phyloP scores from a whole-genome alignment of 2,888 invertebrate species.

The Cyclophora punctaria region DNA sequence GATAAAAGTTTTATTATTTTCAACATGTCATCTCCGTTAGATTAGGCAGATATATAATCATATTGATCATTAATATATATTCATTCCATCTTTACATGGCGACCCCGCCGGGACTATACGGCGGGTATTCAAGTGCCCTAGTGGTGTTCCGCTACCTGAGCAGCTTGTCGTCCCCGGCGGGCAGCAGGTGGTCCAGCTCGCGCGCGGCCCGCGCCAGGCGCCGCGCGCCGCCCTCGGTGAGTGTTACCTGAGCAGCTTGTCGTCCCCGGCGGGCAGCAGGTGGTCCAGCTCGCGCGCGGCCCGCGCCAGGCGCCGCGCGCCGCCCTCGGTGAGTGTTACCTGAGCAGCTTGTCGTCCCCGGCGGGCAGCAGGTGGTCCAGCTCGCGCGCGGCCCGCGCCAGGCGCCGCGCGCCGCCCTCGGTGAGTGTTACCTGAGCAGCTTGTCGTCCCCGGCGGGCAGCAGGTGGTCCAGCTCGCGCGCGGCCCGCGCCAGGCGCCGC shows the following conservation, averaged over 20 bases:
- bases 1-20: no score
- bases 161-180: conserved; percentile 22
- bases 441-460: conserved; percentile 28
- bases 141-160: conserved; percentile 10
- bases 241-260: conserved; percentile 5
- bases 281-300: conserved; percentile 23
- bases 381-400: conserved; percentile 19
- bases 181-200: conserved; percentile 25
- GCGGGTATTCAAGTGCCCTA: conserved; percentile 1
- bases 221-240: conserved; percentile 13
- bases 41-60: no score
- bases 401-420: conserved; percentile 15
- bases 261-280: conserved; percentile 34
- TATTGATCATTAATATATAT: no score
- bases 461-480: conserved; percentile 21
- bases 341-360: conserved; percentile 20
- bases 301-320: conserved; percentile 12
- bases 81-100: no score
- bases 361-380: conserved; percentile 25
- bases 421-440: conserved; percentile 8
- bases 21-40: no score
- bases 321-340: conserved; percentile 14
- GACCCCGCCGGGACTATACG: no score
- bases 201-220: conserved; percentile 21
- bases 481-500: conserved; percentile 20